Evolutionary conservation across 2,113 vertebrate species (phyloP), one percentile per base, ranked within the genome.

Genomic region (Poecilia latipinna): DNA sequence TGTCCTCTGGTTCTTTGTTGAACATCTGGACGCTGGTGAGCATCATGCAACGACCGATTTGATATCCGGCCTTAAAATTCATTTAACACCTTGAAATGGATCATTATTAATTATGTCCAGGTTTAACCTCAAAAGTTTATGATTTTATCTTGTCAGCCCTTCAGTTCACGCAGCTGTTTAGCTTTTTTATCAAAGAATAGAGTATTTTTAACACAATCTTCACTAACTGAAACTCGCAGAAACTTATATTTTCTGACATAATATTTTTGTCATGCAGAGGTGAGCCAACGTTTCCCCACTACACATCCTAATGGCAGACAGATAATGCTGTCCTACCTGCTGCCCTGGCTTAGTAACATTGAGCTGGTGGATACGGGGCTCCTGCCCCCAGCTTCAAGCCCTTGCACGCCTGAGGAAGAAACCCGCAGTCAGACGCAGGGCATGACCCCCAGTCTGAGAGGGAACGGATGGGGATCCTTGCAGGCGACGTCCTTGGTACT

Each of bases 1-100:
- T 99, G 90, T 99, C 98, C 88, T 99, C 98, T 0, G 98, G 97
- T 75, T 99, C 98, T 92, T 99, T 99, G 94, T 99, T 99, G 77
- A 99, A 94, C 97, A 99, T 99, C 93, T 98, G 98, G 67, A 96
- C 95, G 0, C 98, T 98, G 68, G 97, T 99, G 57, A 99, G 94
- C 97, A 99, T 99, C 98, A 99, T 99, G 88, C 97, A 98, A 15
- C 98, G 96, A 3, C 98, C 98, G 67, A 99, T 28, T 48, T 19
- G 44, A 48, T 48, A 48, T 48, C 19, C 1, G 4, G 15, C 13
- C 42, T 17, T 44, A 44, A 44, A 44, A 44, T 13, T 17, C 15
- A 17, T 48, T 48, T 19, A 48, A 48, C 44, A 17, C 19, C 17
- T 19, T 19, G 5, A 48, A 48, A 48, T 48, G 4, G 19, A 48